Percentiles rank a stretch among this genome's conserved stretches.
Evolutionary conservation across 2,113 vertebrate species (phyloP).

Genomic region (Dicerorhinus sumatrensis): DNA sequence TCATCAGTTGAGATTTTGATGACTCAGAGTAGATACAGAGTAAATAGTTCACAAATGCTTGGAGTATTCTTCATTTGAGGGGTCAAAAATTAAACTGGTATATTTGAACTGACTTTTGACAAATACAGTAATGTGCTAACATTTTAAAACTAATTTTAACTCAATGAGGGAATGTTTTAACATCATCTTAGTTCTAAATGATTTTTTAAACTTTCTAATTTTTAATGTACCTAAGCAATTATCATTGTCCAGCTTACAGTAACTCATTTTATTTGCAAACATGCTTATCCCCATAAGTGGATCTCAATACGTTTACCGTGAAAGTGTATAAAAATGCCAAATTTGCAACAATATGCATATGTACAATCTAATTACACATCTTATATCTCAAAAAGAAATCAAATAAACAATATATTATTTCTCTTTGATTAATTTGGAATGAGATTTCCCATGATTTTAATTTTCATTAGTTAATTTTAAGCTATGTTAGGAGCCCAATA

Average conservation of each 20-base stretch:
- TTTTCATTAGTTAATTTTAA: background rate
- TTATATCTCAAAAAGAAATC: background rate
- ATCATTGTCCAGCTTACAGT: background rate
- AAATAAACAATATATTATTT: background rate
- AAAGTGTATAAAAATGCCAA: background rate
- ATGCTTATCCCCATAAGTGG: background rate
- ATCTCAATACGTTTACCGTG: background rate
- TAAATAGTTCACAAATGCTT: background rate
- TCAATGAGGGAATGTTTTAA: background rate
- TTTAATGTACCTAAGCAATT: background rate
- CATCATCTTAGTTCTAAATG: background rate
- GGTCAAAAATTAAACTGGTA: background rate
- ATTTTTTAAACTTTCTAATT: background rate
- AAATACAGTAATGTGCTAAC: background rate
- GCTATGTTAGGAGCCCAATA: background rate
- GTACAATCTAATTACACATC: background rate
- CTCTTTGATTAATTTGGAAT: background rate
- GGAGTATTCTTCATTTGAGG: background rate
- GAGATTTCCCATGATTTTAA: background rate
- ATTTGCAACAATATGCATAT: background rate
- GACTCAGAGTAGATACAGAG: background rate
- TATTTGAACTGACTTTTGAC: background rate
- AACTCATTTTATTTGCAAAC: background rate
- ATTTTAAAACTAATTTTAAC: background rate
- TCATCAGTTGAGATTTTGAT: background rate